These are phyloP conservation scores for Pseudopipra pipra DNA, from an alignment of 2,113 vertebrate genomes.

Conservation along the genomic window DNA sequence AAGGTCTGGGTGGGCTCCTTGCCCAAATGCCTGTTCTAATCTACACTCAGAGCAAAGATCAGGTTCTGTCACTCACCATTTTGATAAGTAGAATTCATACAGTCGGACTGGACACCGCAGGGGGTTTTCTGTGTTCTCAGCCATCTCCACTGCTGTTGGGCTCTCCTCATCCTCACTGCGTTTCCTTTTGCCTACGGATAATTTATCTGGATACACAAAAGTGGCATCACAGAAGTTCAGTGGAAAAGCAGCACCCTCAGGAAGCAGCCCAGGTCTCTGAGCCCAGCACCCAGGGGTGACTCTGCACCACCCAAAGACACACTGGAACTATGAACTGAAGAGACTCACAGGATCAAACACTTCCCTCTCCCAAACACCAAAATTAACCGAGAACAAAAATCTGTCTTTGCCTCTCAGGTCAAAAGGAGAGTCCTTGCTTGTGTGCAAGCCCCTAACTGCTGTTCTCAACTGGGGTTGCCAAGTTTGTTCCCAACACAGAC, in stretches of 20 bases:
- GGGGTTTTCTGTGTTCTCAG: slow-evolving; percentile 92
- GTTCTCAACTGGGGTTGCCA: neutral
- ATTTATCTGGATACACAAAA: slow-evolving; percentile 71
- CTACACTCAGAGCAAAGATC: neutral
- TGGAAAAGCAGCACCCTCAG: neutral
- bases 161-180: slow-evolving; percentile 82
- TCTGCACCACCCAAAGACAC: neutral
- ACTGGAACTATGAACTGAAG: neutral
- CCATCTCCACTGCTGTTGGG: slow-evolving; percentile 86
- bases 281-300: neutral
- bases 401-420: neutral
- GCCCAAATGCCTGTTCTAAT: neutral
- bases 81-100: slow-evolving; percentile 97
- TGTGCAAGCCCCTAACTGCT: neutral
- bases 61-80: slow-evolving; percentile 81
- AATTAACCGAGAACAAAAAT: neutral
- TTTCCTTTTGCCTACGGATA: slow-evolving; percentile 84
- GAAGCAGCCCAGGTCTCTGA: neutral
- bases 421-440: neutral
- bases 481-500: neutral
- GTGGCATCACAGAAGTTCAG: neutral
- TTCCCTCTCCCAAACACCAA: neutral
- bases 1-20: neutral
- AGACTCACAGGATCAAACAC: neutral
- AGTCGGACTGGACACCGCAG: slow-evolving; percentile 94